phyloP scores from a whole-genome alignment of 2,113 vertebrate species.

The Planiliza haematocheilus region DNA sequence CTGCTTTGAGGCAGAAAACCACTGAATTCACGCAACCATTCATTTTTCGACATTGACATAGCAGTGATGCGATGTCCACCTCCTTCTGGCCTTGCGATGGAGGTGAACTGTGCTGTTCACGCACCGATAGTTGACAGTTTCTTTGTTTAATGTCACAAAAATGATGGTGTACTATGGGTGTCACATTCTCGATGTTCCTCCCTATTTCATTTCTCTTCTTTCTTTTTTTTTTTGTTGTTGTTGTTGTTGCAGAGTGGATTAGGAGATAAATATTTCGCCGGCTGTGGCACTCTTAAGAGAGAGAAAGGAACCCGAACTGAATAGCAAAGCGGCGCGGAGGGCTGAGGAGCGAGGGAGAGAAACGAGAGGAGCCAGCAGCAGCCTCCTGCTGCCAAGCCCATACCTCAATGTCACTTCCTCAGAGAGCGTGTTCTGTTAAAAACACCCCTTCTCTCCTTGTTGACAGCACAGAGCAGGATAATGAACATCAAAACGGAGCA shows the following conservation, averaged over 20 bases:
- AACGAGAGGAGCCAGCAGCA: slow-evolving; percentile 8
- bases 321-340: slow-evolving; percentile 45
- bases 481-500: slow-evolving; percentile 51
- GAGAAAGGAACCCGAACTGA: slow-evolving; percentile 46
- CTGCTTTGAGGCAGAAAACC: not conserved
- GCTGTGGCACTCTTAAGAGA: slow-evolving; percentile 35
- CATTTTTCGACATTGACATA: not conserved
- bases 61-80: not conserved
- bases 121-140: not conserved
- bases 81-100: not conserved
- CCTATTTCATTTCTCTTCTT: not conserved
- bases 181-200: not conserved
- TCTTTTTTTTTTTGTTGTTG: slow-evolving; percentile 42
- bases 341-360: not conserved
- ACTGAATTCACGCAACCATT: not conserved
- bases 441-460: slow-evolving; percentile 26
- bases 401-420: slow-evolving; percentile 65
- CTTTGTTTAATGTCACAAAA: not conserved
- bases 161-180: slow-evolving; percentile 20
- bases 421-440: slow-evolving; percentile 23
- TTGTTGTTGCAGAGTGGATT: slow-evolving; percentile 49
- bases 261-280: slow-evolving; percentile 38
- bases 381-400: slow-evolving; percentile 40
- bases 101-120: not conserved
- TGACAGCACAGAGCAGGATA: slow-evolving; percentile 38